Percentiles rank a stretch among this genome's conserved stretches.
Conservation (phyloP, 2,888 invertebrate species). For the Oscheius sp. region DNA sequence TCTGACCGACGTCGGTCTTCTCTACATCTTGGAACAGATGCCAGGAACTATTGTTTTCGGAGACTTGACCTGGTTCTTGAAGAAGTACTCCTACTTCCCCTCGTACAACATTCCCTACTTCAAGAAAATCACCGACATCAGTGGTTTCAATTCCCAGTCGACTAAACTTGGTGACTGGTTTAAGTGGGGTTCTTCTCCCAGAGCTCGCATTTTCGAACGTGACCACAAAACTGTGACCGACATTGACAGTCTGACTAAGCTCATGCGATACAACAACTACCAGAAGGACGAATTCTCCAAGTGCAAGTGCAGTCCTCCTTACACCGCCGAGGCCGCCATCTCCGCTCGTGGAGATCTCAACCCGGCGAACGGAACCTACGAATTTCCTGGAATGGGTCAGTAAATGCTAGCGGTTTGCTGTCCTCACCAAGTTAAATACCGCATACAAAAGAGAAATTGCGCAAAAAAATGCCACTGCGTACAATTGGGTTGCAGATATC, state of each 20-base stretch:
- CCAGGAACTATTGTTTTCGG: constrained; percentile 73
- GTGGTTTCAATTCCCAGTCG: constrained; percentile 76
- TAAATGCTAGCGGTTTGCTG: too few relatives aligned
- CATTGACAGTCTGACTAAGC: constrained; percentile 78
- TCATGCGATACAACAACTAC: constrained; percentile 82
- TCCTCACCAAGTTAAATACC: too few relatives aligned
- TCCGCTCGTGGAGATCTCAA: constrained; percentile 83
- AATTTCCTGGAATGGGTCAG: constrained; percentile 78
- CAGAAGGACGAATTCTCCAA: constrained; percentile 80
- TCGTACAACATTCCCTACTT: constrained; percentile 82
- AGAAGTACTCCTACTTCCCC: constrained; percentile 81
- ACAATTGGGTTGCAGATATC: too few relatives aligned
- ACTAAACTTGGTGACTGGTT: constrained; percentile 79
- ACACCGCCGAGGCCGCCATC: constrained; percentile 82
- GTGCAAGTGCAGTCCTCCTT: constrained; percentile 82
- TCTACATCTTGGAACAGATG: constrained; percentile 85
- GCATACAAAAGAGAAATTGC: too few relatives aligned
- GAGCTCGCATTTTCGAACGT: constrained; percentile 73
- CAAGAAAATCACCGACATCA: constrained; percentile 79
- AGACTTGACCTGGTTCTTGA: constrained; percentile 69
- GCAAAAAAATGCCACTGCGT: too few relatives aligned
- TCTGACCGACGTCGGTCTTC: constrained; percentile 75
- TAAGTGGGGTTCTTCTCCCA: constrained; percentile 78
- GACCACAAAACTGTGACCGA: constrained; percentile 79
- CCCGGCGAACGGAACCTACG: constrained; percentile 81